Percentiles rank a stretch among this genome's conserved stretches.
Conservation (phyloP, 2,113 vertebrate genomes). For the Delphinapterus leucas region DNA sequence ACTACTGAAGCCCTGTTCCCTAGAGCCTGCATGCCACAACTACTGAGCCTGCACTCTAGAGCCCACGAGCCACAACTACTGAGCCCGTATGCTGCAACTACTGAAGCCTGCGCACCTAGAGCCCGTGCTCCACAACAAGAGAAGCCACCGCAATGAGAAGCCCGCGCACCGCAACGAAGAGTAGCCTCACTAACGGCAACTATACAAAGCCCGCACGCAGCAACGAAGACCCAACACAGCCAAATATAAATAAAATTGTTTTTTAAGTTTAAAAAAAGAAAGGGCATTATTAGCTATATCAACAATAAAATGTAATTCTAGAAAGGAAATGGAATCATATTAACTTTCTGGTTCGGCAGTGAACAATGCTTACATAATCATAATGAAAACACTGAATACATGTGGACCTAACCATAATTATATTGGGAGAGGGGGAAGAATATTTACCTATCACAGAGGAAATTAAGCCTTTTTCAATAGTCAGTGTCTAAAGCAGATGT, state of each 20-base stretch:
- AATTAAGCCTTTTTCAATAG: not conserved
- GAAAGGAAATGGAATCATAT: conserved; percentile 20
- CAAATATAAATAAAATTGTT: too few species aligned
- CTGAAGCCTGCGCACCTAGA: too few species aligned
- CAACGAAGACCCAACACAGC: too few species aligned
- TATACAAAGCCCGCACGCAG: too few species aligned
- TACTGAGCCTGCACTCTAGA: too few species aligned
- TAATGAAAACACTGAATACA: conserved; percentile 7
- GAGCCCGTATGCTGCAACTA: too few species aligned
- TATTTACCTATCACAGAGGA: not conserved
- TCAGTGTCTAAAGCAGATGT: not conserved
- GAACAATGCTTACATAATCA: not conserved
- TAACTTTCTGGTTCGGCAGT: conserved; percentile 30
- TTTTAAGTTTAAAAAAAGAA: not conserved
- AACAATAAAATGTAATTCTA: conserved; percentile 48
- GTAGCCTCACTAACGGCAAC: too few species aligned
- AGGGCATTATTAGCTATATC: not conserved
- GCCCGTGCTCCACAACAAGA: too few species aligned
- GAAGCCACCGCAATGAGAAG: too few species aligned
- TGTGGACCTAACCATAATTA: not conserved
- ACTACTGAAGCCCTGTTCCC: too few species aligned
- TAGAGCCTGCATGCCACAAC: too few species aligned
- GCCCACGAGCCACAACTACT: too few species aligned
- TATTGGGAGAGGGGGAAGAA: not conserved
- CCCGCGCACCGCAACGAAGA: rapidly evolving